Conservation (phyloP, 2,113 vertebrate species). For the Hyperoodon ampullatus region DNA sequence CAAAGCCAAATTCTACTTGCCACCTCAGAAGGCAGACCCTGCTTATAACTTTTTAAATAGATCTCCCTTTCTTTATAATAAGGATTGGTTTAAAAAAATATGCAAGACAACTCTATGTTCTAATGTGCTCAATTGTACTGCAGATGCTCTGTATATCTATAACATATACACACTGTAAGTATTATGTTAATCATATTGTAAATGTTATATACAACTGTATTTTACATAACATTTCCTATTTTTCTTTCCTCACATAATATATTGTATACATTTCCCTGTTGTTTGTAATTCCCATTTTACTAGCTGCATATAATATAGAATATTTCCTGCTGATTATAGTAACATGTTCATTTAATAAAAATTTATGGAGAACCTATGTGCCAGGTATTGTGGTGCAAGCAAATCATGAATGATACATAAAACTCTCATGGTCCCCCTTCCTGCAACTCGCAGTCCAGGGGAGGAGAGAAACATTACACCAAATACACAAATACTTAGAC, state of each 20-base stretch:
- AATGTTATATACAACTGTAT: background rate
- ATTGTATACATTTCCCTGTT: background rate
- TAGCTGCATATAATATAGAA: background rate
- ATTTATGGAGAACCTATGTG: background rate
- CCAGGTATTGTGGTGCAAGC: background rate
- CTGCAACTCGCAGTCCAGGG: background rate
- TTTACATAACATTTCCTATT: background rate
- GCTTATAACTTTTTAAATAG: background rate
- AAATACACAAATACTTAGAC: background rate
- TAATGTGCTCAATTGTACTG: background rate
- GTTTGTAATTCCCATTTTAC: constrained; percentile 26
- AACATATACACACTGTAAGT: background rate
- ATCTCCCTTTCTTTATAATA: background rate
- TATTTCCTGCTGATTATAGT: background rate
- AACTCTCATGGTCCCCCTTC: background rate
- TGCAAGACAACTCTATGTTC: background rate
- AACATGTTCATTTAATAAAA: constrained; percentile 39
- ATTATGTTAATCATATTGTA: background rate
- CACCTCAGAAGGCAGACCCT: background rate
- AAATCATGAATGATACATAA: background rate
- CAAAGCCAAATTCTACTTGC: background rate
- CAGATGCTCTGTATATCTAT: background rate
- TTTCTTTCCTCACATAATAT: background rate
- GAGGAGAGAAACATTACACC: background rate
- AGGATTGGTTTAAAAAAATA: background rate